Evolutionary conservation across 2,888 invertebrate species (phyloP), one percentile per base, ranked within the genome.

Genomic region (Drosophila parthenogenetica): DNA sequence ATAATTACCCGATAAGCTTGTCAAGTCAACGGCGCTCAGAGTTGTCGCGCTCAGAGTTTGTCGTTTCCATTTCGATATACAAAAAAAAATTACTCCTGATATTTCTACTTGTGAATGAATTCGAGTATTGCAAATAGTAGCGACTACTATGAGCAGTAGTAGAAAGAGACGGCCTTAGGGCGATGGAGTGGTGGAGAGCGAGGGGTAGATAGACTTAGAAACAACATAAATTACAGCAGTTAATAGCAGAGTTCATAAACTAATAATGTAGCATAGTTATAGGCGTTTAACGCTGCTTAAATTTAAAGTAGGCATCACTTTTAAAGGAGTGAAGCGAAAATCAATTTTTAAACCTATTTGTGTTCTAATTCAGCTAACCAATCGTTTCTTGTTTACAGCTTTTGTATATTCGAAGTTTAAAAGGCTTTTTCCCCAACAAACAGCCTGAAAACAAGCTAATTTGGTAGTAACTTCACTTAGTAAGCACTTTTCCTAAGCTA

Each of bases 1-100:
- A 75, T 80, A 82, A 82, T 86, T 87, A 87, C 86, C 74, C 75
- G 88, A 87, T 87, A 87, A 81, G 77, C 83, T 80, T 74, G 72
- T 50, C 46, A 49, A 69, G 70, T 65, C 69, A 75, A 60, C 79
- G 83, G 77, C 80, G 83, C 84, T 25, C 86, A 85, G 84, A 66
- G 68, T 45, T 64, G 68, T 51, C 76, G 54, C 76, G n/a, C n/a
- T n/a, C n/a, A 78, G 78, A 69, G n/a, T n/a, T n/a, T 70, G 76
- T 72, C 60, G 69, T 16, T 39, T 14, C 43, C 1, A n/a, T 13
- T 17, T 13, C 16, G n/a, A 17, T n/a, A 7, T 10, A 22, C 5
- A 25, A 29, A 39, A 29, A 39, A 29, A 29, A 29, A 29, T 29
- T 19, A 19, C 35, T 32, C 19, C 32, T 11, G 8, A 25, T 43